Conservation (phyloP, 2,888 invertebrate species). For the Chymomyza amoena region DNA sequence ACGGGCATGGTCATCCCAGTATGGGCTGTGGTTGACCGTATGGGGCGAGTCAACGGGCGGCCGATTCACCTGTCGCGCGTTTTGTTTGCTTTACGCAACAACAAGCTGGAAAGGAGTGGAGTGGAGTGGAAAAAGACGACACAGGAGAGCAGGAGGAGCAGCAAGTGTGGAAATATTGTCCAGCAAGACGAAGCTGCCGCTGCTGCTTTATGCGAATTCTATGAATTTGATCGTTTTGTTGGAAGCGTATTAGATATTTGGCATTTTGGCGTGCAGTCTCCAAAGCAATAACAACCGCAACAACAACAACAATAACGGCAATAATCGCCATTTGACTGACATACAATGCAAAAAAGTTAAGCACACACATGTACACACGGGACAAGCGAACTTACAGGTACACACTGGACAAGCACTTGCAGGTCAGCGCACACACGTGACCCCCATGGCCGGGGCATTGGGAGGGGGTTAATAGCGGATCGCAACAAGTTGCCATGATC, state of each 20-base stretch:
- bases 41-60: constrained; percentile 68
- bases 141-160: constrained; percentile 16
- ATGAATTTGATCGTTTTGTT: constrained; percentile 73
- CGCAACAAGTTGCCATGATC: constrained; percentile 44
- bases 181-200: constrained; percentile 4
- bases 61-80: constrained; percentile 72
- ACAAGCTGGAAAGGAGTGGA: neutral
- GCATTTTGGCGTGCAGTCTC: constrained; percentile 58
- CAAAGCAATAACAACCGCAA: constrained; percentile 16
- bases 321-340: constrained; percentile 53
- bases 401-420: constrained; percentile 27
- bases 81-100: constrained; percentile 66
- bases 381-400: neutral
- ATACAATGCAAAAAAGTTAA: constrained; percentile 52
- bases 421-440: constrained; percentile 75
- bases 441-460: constrained; percentile 37
- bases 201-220: constrained; percentile 65
- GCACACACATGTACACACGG: neutral
- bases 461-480: constrained; percentile 1
- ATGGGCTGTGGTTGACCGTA: constrained; percentile 44
- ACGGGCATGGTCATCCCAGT: neutral
- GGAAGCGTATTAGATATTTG: constrained; percentile 70
- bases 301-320: constrained; percentile 19
- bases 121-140: neutral
- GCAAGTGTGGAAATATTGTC: neutral